Conservation (phyloP, 2,797 vertebrate species). For the Gila robusta region DNA sequence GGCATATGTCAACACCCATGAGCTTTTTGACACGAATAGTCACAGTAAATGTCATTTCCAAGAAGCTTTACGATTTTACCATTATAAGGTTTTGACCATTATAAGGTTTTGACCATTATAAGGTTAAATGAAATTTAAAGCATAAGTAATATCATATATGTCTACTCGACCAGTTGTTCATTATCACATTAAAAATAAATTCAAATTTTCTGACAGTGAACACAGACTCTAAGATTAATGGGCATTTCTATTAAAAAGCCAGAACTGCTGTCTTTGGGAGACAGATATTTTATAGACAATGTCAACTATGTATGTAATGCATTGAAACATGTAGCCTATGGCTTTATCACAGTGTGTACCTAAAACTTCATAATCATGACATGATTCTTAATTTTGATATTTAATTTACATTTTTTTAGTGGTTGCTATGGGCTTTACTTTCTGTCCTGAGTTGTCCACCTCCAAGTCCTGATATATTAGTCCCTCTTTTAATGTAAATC, state of each 20-base stretch:
- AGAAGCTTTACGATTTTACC: conserved; percentile 30
- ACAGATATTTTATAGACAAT: not conserved
- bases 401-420: not conserved
- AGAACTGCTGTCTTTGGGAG: not conserved
- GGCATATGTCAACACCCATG: conserved; percentile 50
- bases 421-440: not conserved
- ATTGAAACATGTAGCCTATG: not conserved
- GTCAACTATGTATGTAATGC: not conserved
- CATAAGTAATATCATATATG: not conserved
- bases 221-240: conserved; percentile 16
- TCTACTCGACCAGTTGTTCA: not conserved
- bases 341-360: not conserved
- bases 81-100: conserved; percentile 32
- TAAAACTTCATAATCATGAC: not conserved
- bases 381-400: not conserved
- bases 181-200: conserved; percentile 13
- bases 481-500: too few species aligned
- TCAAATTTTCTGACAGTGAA: not conserved
- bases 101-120: conserved; percentile 21
- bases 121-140: conserved; percentile 1
- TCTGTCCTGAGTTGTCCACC: not conserved
- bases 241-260: not conserved
- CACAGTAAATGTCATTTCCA: conserved; percentile 36
- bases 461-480: too few species aligned
- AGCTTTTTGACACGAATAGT: conserved; percentile 45